phyloP scores from a whole-genome alignment of 2,113 vertebrate genomes.

The Struthio camelus region DNA sequence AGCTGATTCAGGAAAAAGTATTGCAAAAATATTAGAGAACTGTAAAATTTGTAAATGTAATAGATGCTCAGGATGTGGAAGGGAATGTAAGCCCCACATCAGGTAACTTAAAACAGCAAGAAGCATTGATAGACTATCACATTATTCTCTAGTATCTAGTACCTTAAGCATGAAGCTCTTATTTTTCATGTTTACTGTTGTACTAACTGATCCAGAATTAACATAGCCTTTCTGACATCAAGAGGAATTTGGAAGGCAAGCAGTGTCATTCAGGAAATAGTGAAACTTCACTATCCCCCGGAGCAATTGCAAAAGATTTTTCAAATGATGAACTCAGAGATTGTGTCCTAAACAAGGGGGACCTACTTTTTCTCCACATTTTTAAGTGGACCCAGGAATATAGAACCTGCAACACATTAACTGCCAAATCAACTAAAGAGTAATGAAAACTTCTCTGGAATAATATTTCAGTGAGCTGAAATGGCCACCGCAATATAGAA shows the following conservation, averaged over 20 bases:
- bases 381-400: constrained; percentile 69
- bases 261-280: constrained; percentile 10
- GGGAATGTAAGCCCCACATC: constrained; percentile 72
- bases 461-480: constrained; percentile 77
- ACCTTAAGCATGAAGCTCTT: constrained; percentile 66
- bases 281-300: constrained; percentile 54
- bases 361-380: constrained; percentile 21
- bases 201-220: constrained; percentile 68
- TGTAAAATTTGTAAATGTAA: constrained; percentile 77
- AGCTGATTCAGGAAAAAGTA: constrained; percentile 82
- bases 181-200: constrained; percentile 72
- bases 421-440: constrained; percentile 81
- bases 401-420: constrained; percentile 74
- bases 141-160: constrained; percentile 72
- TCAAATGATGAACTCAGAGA: constrained; percentile 21
- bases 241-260: constrained; percentile 33
- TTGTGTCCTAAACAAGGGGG: constrained; percentile 47
- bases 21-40: constrained; percentile 79
- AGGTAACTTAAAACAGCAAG: constrained; percentile 76
- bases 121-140: constrained; percentile 66
- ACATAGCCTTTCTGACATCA: constrained; percentile 7
- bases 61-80: constrained; percentile 69
- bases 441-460: constrained; percentile 77
- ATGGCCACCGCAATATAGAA: constrained; percentile 70
- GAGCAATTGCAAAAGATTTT: constrained; percentile 60